Evolutionary conservation across 2,888 invertebrate species (phyloP), one percentile per base, ranked within the genome.

Genomic region (Campoplex capitator): DNA sequence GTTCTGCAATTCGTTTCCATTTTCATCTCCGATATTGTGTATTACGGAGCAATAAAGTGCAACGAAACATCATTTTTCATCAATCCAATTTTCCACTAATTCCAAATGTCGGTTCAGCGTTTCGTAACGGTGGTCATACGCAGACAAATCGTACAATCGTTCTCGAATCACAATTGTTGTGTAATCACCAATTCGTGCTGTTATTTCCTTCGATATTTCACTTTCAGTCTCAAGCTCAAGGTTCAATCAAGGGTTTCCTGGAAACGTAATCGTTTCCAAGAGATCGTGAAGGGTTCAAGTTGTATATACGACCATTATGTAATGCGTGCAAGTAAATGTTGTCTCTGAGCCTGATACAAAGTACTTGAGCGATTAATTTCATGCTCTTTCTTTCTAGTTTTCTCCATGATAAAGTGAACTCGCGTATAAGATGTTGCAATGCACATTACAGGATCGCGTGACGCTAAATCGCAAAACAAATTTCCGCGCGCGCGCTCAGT

Each of bases 1-100:
- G 88, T 88, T 89, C 82, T 76, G 54, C 80, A 84, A 88, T 88
- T 86, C 75, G 84, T 80, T 86, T 76, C 85, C 76, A 89, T 86
- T 83, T 85, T 58, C 77, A 77, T 62, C 84, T 71, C 85, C 84
- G 87, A 88, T 83, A 77, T 78, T 78, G 73, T 74, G 65, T 78
- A 89, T 89, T 88, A 88, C 83, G 77, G 75, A 16, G 87, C 79
- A 89, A 87, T 89, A 88, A 89, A 90, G 71, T 18, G 87, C 77
- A 88, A 85, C 89, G 88, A 89, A 90, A 62, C 82, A 80, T 83
- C 83, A 87, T 88, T 56, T 13, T 70, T 45, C 42, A 56, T 42
- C 18, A 67, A 48, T n/a, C 35, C 71, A 45, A 35, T 62, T 51
- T 35, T 32, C 67, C 67, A 18, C 32, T 23, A 28, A 70, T 35